Conservation (phyloP, 1,140 invertebrate genomes). For the Bombyx mandarina region DNA sequence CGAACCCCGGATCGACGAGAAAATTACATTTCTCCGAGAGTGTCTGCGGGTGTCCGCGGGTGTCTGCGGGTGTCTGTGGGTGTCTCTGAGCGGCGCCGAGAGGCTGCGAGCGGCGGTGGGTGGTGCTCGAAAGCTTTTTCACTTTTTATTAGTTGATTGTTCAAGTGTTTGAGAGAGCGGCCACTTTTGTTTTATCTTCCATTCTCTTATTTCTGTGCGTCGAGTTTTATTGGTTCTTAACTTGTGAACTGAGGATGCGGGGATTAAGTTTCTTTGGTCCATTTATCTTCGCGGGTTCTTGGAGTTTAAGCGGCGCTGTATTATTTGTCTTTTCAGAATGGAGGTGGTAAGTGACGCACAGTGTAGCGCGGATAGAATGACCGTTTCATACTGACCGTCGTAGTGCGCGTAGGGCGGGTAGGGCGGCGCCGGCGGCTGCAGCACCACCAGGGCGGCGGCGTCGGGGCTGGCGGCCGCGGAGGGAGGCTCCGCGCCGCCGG, state of each 20-base stretch:
- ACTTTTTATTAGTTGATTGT: constrained; percentile 29
- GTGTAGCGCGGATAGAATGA: neutral
- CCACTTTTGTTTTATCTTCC: constrained; percentile 40
- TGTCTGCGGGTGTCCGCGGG: constrained; percentile 26
- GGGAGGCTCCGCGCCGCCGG: constrained; percentile 49
- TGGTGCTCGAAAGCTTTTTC: constrained; percentile 7
- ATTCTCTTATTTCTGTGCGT: constrained; percentile 40
- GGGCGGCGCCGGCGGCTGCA: constrained; percentile 57
- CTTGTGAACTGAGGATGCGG: constrained; percentile 18
- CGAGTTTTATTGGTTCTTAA: constrained; percentile 20
- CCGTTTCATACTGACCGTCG: constrained; percentile 35
- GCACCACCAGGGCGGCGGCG: constrained; percentile 53
- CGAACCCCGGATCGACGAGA: constrained; percentile 31
- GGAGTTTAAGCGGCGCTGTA: neutral
- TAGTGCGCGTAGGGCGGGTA: constrained; percentile 61
- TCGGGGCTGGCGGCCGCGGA: constrained; percentile 59
- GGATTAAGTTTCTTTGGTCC: neutral
- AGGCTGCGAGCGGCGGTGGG: too few relatives aligned
- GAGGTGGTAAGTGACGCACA: neutral
- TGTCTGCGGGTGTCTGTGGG: constrained; percentile 14
- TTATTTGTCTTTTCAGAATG: neutral
- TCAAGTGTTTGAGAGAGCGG: constrained; percentile 42
- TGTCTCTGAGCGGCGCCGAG: neutral
- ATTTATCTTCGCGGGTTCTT: neutral
- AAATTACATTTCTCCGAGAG: constrained; percentile 62